Evolutionary conservation across 2,797 vertebrate species (phyloP), one percentile per base, ranked within the genome.

Genomic region (Cebuella pygmaea): DNA sequence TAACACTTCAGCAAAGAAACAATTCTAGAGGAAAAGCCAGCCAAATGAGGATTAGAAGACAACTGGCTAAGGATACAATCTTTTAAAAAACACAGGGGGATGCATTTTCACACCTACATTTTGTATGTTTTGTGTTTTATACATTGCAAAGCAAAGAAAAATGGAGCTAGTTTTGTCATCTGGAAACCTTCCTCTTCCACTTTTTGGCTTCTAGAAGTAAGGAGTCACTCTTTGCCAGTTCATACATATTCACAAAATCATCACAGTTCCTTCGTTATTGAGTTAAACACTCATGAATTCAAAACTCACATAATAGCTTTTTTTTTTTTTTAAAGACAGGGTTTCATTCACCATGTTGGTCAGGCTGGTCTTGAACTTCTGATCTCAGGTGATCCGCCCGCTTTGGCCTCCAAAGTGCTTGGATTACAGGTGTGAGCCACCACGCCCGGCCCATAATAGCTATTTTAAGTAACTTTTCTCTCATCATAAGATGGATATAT

Each of bases 1-100:
- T 98, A 99, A 98, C 98, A 98, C 97, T 97, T 95, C 70, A 97
- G 96, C 98, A 98, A 97, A 98, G 97, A 95, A 97, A 97, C 72
- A 97, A 96, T 96, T 97, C 93, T 88, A 96, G 76, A 88, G 96
- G 88, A 97, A 96, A 96, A 98, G 70, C 96, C 96, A 97, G 94
- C 95, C 96, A 90, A 90, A 94, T 5, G 91, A 97, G 95, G 97
- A 98, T 98, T 98, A 97, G 72, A 97, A 96, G 97, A 90, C 76
- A 96, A 98, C 95, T 70, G 67, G 82, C 90, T 95, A 85, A 84
- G 97, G 92, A 90, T 61, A 95, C 4, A 89, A 97, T 36, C 93
- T 97, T 90, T 87, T 80, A 81, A 95, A 97, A 74, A 61, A 41
- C 30, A 27, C 64, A 52, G 26, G 52, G 76, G 70, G 85, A 94